Evolutionary conservation across 2,113 vertebrate species (phyloP).

Genomic region (Laterallus jamaicensis): DNA sequence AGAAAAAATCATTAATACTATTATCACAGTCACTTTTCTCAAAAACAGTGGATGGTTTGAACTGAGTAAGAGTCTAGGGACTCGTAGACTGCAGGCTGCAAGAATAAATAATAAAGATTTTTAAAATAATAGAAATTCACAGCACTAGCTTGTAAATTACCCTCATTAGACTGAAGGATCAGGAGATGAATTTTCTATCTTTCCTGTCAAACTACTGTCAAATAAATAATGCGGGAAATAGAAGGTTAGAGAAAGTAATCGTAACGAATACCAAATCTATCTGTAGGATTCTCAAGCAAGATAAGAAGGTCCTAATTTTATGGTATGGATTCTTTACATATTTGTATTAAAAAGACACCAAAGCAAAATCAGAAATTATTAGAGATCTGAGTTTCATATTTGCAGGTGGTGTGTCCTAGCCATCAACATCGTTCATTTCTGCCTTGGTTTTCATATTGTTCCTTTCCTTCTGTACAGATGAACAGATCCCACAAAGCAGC

Average conservation of each 20-base stretch:
- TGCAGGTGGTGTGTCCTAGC: background rate
- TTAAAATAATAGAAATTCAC: background rate
- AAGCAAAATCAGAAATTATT: background rate
- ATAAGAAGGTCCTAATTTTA: background rate
- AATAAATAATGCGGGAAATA: background rate
- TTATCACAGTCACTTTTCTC: background rate
- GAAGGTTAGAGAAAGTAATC: background rate
- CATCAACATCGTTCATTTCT: rapidly evolving
- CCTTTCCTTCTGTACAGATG: background rate
- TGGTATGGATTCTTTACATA: background rate
- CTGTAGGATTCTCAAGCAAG: background rate
- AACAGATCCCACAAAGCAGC: background rate
- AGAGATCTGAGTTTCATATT: background rate
- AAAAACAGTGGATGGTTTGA: background rate
- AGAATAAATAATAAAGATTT: background rate
- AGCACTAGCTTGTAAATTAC: background rate
- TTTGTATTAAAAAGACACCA: background rate
- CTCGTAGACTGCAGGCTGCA: background rate
- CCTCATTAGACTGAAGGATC: background rate
- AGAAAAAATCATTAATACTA: background rate
- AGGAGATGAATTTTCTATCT: background rate
- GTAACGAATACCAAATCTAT: background rate
- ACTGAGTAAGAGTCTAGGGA: background rate
- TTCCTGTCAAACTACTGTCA: background rate
- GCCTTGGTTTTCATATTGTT: background rate